Conservation (phyloP, 2,888 invertebrate genomes). For the Drosophila sordidula region DNA sequence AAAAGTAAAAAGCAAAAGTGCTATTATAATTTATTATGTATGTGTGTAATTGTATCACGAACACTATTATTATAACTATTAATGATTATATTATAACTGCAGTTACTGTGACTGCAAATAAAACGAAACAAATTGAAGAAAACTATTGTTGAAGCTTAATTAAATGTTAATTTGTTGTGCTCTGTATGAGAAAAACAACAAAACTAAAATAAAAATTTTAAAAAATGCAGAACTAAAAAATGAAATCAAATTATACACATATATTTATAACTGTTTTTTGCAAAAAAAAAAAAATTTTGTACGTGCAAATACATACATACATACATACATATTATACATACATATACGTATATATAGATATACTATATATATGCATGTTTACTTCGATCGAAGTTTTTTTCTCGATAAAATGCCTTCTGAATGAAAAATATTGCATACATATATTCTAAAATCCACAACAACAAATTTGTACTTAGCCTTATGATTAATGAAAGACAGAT, state of each 20-base stretch:
- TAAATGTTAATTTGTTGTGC: constrained; percentile 35
- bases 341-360: constrained; percentile 16
- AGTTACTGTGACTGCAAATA: constrained; percentile 57
- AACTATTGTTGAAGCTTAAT: constrained; percentile 61
- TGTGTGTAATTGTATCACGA: constrained; percentile 31
- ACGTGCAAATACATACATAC: constrained; percentile 25
- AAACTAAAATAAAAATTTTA: constrained; percentile 8
- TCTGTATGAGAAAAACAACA: constrained; percentile 12
- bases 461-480: constrained; percentile 32
- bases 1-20: constrained; percentile 26
- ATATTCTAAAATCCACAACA: constrained; percentile 16
- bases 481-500: constrained; percentile 16
- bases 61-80: constrained; percentile 33
- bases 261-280: constrained; percentile 47
- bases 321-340: constrained; percentile 16
- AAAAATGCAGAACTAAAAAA: constrained; percentile 2
- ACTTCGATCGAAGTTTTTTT: constrained; percentile 47
- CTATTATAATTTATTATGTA: constrained; percentile 64
- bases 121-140: constrained; percentile 39
- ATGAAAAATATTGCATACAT: constrained; percentile 31
- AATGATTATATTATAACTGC: constrained; percentile 35
- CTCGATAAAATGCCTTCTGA: constrained; percentile 58
- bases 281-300: constrained; percentile 23
- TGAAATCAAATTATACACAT: constrained; percentile 28
- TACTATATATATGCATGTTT: constrained; percentile 20